A percentile compares a stretch with the other conserved stretches of the same genome.
Conservation (phyloP, 2,888 invertebrate genomes). For the Drosophila neonasuta region DNA sequence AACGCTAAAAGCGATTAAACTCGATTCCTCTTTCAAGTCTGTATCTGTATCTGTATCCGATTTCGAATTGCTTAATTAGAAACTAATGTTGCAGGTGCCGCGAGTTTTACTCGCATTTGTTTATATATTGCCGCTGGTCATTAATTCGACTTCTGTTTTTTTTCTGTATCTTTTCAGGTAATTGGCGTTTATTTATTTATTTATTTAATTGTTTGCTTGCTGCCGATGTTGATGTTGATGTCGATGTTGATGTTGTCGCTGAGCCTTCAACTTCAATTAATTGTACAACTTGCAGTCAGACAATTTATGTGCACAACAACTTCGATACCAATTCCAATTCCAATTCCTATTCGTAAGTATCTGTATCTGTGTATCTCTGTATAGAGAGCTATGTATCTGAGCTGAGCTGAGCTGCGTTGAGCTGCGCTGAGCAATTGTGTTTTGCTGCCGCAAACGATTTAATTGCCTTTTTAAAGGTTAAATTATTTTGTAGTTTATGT, state of each 20-base stretch:
- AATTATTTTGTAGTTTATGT: constrained; percentile 72
- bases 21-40: constrained; percentile 12
- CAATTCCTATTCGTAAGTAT: constrained; percentile 24
- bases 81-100: constrained; percentile 42
- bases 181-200: constrained; percentile 58
- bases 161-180: constrained; percentile 54
- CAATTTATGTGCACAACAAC: constrained; percentile 33
- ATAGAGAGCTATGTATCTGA: constrained; percentile 5
- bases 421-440: constrained; percentile 37
- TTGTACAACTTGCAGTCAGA: constrained; percentile 43
- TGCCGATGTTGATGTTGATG: constrained; percentile 27
- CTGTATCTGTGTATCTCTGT: constrained; percentile 16
- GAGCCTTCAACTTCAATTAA: constrained; percentile 71
- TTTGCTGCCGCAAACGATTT: constrained; percentile 55
- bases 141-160: constrained; percentile 43
- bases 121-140: constrained; percentile 36
- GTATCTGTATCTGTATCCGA: constrained; percentile 20
- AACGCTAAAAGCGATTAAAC: constrained; percentile 40
- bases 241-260: constrained; percentile 52
- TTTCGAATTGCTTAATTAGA: constrained; percentile 73
- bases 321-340: constrained; percentile 42
- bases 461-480: constrained; percentile 73
- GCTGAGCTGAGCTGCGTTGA: constrained; percentile 2
- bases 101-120: constrained; percentile 31
- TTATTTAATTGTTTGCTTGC: constrained; percentile 41